Evolutionary conservation across 2,888 invertebrate species (phyloP).

Genomic region (Coelinius sp.): DNA sequence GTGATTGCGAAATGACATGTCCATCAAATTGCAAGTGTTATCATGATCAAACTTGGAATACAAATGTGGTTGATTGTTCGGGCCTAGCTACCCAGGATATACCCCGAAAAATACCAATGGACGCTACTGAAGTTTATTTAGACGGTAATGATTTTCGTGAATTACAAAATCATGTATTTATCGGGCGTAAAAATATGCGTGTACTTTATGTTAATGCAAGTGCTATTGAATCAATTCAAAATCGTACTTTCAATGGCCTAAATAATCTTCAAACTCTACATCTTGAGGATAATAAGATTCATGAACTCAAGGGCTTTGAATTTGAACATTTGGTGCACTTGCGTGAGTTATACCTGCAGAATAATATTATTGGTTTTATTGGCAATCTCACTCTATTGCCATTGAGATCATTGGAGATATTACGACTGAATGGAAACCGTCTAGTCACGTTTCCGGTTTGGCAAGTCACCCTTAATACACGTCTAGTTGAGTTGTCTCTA

Average conservation of each 20-base stretch:
- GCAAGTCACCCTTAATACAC: constrained; percentile 77
- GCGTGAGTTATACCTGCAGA: constrained; percentile 87
- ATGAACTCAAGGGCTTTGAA: constrained; percentile 85
- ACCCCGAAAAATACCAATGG: constrained; percentile 91
- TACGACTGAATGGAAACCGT: constrained; percentile 88
- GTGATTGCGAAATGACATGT: constrained; percentile 97
- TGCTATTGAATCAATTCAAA: constrained; percentile 87
- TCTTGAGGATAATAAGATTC: constrained; percentile 87
- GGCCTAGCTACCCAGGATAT: constrained; percentile 83
- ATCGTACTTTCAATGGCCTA: constrained; percentile 91
- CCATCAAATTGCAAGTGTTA: constrained; percentile 95
- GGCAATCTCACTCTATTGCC: constrained; percentile 85
- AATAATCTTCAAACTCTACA: constrained; percentile 85
- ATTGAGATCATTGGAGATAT: constrained; percentile 82
- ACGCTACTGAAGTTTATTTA: constrained; percentile 92
- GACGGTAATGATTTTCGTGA: constrained; percentile 91
- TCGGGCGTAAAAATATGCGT: constrained; percentile 90
- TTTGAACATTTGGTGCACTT: constrained; percentile 86
- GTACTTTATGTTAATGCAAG: constrained; percentile 89
- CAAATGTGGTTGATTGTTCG: constrained; percentile 93
- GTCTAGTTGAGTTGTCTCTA: constrained; percentile 82
- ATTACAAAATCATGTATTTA: constrained; percentile 89
- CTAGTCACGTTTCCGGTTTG: constrained; percentile 85
- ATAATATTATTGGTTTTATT: constrained; percentile 85
- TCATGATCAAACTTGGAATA: constrained; percentile 94